Percentiles rank a stretch among this genome's conserved stretches.
Evolutionary conservation across 2,888 invertebrate genomes (phyloP).

Genomic region (Coleophora flavipennella): DNA sequence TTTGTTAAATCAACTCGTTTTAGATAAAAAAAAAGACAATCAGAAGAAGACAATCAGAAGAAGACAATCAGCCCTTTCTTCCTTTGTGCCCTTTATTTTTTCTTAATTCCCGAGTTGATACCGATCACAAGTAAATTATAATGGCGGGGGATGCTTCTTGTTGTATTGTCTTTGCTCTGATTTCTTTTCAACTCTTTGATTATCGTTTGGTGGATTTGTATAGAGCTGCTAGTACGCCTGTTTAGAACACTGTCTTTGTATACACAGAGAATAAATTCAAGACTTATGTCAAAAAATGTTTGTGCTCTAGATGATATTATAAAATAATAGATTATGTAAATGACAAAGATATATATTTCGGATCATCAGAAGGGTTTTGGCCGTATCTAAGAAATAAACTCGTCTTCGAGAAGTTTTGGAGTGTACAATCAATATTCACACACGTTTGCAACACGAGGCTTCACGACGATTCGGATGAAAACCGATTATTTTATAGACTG

Average conservation of each 20-base stretch:
- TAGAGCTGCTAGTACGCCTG: constrained; percentile 30
- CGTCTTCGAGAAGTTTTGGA: too few species aligned
- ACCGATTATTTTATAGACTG: too few species aligned
- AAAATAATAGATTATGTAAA: too few species aligned
- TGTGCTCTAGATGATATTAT: too few species aligned
- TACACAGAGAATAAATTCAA: too few species aligned
- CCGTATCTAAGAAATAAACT: too few species aligned
- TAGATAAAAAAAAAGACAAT: constrained; percentile 43
- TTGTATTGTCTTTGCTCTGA: constrained; percentile 53
- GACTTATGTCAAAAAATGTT: too few species aligned
- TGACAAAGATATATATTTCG: too few species aligned
- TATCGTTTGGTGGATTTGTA: constrained; percentile 45
- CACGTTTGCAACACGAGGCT: too few species aligned
- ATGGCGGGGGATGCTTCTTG: constrained; percentile 60
- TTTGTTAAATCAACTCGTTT: constrained; percentile 61
- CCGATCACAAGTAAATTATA: constrained; percentile 71
- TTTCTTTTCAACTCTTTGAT: constrained; percentile 41
- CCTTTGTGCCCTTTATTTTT: constrained; percentile 64
- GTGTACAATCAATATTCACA: too few species aligned
- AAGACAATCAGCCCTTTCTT: constrained; percentile 41
- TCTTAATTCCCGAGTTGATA: constrained; percentile 69
- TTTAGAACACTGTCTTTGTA: background rate
- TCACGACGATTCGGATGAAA: too few species aligned
- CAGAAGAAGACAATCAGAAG: constrained; percentile 18
- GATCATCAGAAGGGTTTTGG: too few species aligned